These are phyloP conservation scores for Corythoichthys intestinalis DNA, from an alignment of 2,113 vertebrate genomes.

Conservation along the genomic window DNA sequence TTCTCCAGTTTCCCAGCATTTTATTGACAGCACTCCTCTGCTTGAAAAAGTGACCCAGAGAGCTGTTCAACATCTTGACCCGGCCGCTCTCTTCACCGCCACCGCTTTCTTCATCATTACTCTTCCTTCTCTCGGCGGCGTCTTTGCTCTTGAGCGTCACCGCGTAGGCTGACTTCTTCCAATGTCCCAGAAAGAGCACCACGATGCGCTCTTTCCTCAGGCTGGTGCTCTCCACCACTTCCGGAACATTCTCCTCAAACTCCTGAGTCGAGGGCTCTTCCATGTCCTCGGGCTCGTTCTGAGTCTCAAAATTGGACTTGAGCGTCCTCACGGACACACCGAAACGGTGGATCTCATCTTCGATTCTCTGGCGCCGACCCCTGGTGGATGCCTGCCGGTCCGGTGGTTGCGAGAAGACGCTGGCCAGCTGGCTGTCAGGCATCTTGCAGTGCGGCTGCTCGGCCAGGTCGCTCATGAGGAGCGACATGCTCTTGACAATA, in stretches of 20 bases:
- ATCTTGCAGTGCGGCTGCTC: constrained; percentile 67
- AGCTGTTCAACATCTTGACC: constrained; percentile 61
- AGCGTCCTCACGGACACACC: constrained; percentile 86
- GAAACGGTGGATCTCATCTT: constrained; percentile 83
- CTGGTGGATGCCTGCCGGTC: constrained; percentile 44
- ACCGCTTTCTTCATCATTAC: constrained; percentile 2
- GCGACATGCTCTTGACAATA: constrained; percentile 84
- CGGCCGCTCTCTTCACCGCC: constrained; percentile 41
- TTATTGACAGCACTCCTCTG: constrained; percentile 80
- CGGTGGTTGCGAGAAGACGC: constrained; percentile 68
- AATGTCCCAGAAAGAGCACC: constrained; percentile 87
- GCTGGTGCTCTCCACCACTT: constrained; percentile 71
- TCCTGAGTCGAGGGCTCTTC: constrained; percentile 30
- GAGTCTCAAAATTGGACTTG: constrained; percentile 82
- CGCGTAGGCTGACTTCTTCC: constrained; percentile 83
- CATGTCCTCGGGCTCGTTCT: constrained; percentile 23
- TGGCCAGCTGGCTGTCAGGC: constrained; percentile 73
- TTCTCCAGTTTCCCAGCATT: constrained; percentile 83
- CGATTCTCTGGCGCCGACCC: constrained; percentile 69
- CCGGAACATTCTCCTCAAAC: constrained; percentile 61
- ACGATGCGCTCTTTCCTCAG: constrained; percentile 88
- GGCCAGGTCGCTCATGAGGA: constrained; percentile 78
- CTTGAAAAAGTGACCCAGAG: constrained; percentile 76
- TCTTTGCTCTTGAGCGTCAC: constrained; percentile 66
- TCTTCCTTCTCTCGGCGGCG: constrained; percentile 58